Evolutionary conservation across 1,140 invertebrate genomes (phyloP).

Genomic region (Lordiphosa mommai): DNA sequence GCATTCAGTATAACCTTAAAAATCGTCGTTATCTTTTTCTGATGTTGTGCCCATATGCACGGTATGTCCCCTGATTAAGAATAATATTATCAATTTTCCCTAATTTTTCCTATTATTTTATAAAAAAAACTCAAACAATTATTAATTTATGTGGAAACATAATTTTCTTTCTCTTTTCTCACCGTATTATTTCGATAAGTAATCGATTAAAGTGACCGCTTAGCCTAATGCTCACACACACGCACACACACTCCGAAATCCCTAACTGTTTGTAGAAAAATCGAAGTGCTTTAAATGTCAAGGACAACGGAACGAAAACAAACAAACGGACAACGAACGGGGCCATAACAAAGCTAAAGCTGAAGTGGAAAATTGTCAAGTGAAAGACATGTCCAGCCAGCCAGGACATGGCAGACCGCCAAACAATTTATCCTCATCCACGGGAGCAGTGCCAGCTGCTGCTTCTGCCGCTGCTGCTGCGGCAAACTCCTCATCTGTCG

Average conservation of each 20-base stretch:
- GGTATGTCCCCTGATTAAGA: too few species aligned
- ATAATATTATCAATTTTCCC: too few species aligned
- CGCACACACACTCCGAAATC: background rate
- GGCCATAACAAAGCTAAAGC: conserved; percentile 26
- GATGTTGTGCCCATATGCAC: too few species aligned
- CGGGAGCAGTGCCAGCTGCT: background rate
- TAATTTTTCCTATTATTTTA: too few species aligned
- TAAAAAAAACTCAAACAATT: too few species aligned
- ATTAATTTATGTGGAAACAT: too few species aligned
- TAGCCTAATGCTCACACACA: too few species aligned
- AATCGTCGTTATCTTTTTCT: too few species aligned
- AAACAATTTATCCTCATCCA: conserved; percentile 6
- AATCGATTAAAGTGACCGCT: too few species aligned
- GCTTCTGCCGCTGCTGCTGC: background rate
- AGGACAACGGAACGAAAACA: conserved; percentile 42
- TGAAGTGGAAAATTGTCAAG: background rate
- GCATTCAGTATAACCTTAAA: too few species aligned
- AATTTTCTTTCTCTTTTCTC: too few species aligned
- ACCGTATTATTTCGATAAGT: too few species aligned
- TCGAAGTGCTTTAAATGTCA: conserved; percentile 66
- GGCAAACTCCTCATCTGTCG: background rate
- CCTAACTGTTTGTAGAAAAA: conserved; percentile 35
- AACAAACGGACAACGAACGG: conserved; percentile 13
- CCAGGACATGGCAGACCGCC: conserved; percentile 28
- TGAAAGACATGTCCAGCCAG: conserved; percentile 22